These are phyloP conservation scores for Drosophila pseudoananassae DNA, from an alignment of 1,140 invertebrate species.

Conservation along the genomic window DNA sequence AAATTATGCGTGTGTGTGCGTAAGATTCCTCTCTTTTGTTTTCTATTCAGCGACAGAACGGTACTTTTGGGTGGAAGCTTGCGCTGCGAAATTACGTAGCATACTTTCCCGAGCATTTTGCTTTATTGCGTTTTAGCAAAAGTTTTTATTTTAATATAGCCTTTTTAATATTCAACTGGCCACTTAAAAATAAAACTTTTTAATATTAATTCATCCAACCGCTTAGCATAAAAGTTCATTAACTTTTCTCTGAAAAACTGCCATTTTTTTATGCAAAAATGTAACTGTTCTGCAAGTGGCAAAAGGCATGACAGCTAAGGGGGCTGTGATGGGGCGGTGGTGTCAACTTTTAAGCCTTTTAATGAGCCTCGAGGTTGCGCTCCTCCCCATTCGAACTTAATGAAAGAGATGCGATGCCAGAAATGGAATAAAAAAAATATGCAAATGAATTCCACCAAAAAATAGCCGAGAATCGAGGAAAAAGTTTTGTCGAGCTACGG, in stretches of 20 bases:
- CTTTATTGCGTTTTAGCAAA: neutral
- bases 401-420: slow-evolving; percentile 43
- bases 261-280: slow-evolving; percentile 15
- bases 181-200: slow-evolving; percentile 2
- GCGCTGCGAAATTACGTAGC: slow-evolving; percentile 15
- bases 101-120: slow-evolving; percentile 23
- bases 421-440: slow-evolving; percentile 28
- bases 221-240: neutral
- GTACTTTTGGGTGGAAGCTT: neutral
- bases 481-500: slow-evolving; percentile 31
- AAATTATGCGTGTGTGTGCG: slow-evolving; percentile 6
- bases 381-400: slow-evolving; percentile 56
- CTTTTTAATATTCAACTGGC: neutral
- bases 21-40: neutral
- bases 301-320: neutral
- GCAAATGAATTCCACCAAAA: slow-evolving; percentile 60
- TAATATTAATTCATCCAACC: neutral
- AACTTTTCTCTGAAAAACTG: slow-evolving; percentile 23
- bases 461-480: slow-evolving; percentile 23
- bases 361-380: slow-evolving; percentile 45
- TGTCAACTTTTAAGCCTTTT: slow-evolving; percentile 74
- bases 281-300: slow-evolving; percentile 13
- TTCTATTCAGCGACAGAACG: neutral
- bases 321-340: slow-evolving; percentile 1
- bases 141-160: neutral